Base-by-base conservation (phyloP, 1,140 invertebrate species). In the Leucophenga varia region DNA sequence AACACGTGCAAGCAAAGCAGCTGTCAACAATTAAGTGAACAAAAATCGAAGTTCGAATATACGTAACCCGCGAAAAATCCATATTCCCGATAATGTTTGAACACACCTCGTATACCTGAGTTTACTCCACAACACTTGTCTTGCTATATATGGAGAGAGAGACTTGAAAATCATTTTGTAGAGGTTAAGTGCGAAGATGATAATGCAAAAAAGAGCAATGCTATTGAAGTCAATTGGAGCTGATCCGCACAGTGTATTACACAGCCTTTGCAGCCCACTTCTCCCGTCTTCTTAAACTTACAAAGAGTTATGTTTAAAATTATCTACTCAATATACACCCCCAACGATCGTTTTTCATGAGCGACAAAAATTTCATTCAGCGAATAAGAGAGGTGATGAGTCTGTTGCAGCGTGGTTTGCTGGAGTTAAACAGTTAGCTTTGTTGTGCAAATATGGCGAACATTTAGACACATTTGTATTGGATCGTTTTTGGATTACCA, bases 311-410 rank as follows among this genome's bases (percentile, higher is more conserved):
- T 47, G 38, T 20, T 22, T n/a, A 1, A 47, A 22, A 10, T 28
- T 47, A 1, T 12, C 18, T 6, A 42, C 39, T 34, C 47, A 49
- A 13, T 49, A 22, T 20, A 42, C 47, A 18, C 28, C 30, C 12
- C 49, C 49, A 3, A 40, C 37, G 6, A 43, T 45, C 7, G 19
- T 51, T n/a, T 49, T 43, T 43, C 22, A 19, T 22, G 42, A 50
- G 13, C 35, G 48, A 3, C 36, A 38, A 20, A 43, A 50, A 31
- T 50, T 50, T 16, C 41, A 50, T 14, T 6, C 9, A 6, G 22
- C 45, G 9, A 31, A 2, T 2, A 38, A 47, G 38, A 20, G 13
- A 5, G 14, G 38, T 7, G n/a, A n/a, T 31, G 45, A 47, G 28
- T 37, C 44, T 12, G 36, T 37, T 7, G 35, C 44, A 13, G 31